Conservation (phyloP, 2,113 vertebrate species). For the Xenus cinereus region DNA sequence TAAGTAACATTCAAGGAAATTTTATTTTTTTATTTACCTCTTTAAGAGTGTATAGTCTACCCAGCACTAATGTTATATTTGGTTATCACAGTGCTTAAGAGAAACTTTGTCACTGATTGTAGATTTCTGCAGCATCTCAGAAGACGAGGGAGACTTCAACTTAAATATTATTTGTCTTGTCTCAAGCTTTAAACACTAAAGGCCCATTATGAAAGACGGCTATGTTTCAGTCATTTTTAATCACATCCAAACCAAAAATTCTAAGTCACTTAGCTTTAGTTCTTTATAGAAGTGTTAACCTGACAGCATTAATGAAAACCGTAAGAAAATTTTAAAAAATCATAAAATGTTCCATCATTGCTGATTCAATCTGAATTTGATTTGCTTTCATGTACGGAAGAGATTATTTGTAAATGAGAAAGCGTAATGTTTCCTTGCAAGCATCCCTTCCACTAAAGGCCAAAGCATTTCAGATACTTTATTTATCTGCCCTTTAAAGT, state of each 20-base stretch:
- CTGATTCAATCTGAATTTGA: background rate
- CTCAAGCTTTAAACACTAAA: background rate
- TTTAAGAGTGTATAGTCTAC: background rate
- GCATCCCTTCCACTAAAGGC: background rate
- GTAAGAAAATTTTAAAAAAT: background rate
- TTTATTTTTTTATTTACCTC: background rate
- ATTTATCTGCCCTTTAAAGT: background rate
- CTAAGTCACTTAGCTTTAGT: background rate
- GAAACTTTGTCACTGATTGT: background rate
- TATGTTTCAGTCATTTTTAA: background rate
- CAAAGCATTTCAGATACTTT: background rate
- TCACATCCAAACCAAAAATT: background rate
- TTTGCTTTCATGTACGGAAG: background rate
- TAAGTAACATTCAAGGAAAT: background rate
- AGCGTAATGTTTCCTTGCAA: background rate
- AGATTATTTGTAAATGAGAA: background rate
- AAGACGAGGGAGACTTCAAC: background rate
- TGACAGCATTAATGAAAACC: background rate
- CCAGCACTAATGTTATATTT: background rate
- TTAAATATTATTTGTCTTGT: background rate
- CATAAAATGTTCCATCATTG: background rate
- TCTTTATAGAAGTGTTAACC: background rate
- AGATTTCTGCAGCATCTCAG: background rate
- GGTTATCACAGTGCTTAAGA: background rate
- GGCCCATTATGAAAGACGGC: background rate